Conservation (phyloP, 1,140 invertebrate genomes). For the Chionoecetes opilio region DNA sequence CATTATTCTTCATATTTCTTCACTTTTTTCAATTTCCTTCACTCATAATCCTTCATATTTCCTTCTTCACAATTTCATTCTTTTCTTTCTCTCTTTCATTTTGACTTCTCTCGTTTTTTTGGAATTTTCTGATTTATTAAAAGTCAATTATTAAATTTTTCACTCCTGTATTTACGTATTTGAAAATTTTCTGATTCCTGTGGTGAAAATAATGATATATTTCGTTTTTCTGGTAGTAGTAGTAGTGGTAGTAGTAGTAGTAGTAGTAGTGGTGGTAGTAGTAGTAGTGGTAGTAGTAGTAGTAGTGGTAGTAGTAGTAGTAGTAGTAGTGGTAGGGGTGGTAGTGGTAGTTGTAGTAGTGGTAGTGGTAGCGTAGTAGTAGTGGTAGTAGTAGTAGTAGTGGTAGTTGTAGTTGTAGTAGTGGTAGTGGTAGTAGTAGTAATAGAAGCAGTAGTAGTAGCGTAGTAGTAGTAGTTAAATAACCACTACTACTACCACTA, state of each 20-base stretch:
- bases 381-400: not conserved
- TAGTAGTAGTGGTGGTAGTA: slow-evolving; percentile 2
- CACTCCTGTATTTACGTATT: too few relatives aligned
- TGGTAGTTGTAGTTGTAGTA: too few relatives aligned
- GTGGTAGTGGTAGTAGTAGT: too few relatives aligned
- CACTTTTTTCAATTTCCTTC: not conserved
- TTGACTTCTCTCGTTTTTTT: not conserved
- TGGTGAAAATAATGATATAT: not conserved
- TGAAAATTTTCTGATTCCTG: too few relatives aligned
- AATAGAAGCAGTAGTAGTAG: too few relatives aligned
- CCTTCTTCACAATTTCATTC: not conserved
- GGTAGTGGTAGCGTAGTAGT: not conserved
- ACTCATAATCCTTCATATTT: not conserved
- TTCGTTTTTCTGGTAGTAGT: not conserved
- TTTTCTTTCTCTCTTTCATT: not conserved
- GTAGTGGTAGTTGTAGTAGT: too few relatives aligned
- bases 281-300: not conserved
- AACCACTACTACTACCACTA: not conserved
- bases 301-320: not conserved
- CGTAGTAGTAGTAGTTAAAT: too few relatives aligned
- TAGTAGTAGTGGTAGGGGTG: too few relatives aligned
- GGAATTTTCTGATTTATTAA: too few relatives aligned
- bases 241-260: slow-evolving; percentile 27
- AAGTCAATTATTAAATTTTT: too few relatives aligned
- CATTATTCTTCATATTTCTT: too few relatives aligned